Percentiles rank a stretch among this genome's conserved stretches.
Conservation (phyloP, 2,797 vertebrate genomes). For the Iguana delicatissima region DNA sequence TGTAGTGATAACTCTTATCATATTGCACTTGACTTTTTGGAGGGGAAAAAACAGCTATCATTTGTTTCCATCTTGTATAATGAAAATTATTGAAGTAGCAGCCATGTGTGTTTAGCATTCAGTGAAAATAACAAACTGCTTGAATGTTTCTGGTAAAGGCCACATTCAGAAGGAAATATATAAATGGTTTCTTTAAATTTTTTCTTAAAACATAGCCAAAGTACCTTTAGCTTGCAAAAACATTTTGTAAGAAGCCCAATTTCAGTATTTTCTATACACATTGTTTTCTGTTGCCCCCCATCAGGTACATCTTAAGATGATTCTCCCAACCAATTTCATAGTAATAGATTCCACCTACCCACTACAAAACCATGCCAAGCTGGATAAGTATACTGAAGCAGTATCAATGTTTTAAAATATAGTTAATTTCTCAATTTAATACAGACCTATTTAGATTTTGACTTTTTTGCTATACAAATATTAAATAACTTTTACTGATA, state of each 20-base stretch:
- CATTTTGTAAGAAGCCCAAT: slow-evolving; percentile 38
- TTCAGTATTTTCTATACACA: slow-evolving; percentile 1
- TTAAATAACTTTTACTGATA: background rate
- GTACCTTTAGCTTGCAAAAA: slow-evolving; percentile 41
- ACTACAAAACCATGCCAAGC: background rate
- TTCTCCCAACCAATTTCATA: background rate
- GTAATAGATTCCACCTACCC: background rate
- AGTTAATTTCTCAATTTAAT: background rate
- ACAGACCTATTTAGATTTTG: background rate
- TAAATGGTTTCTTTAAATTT: background rate
- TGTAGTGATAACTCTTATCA: background rate
- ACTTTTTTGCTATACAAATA: background rate
- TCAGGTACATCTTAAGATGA: background rate
- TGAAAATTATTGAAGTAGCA: background rate
- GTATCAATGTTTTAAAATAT: background rate
- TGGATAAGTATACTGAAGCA: background rate
- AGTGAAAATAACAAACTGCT: background rate
- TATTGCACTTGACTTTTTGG: background rate
- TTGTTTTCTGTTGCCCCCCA: background rate
- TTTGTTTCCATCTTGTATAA: background rate
- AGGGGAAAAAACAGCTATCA: background rate
- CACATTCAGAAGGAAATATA: background rate
- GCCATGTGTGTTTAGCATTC: background rate
- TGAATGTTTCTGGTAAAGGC: background rate
- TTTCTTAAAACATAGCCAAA: slow-evolving; percentile 15